Evolutionary conservation across 2,797 vertebrate species (phyloP), one percentile per base, ranked within the genome.

Genomic region (Clarias pachynema): DNA sequence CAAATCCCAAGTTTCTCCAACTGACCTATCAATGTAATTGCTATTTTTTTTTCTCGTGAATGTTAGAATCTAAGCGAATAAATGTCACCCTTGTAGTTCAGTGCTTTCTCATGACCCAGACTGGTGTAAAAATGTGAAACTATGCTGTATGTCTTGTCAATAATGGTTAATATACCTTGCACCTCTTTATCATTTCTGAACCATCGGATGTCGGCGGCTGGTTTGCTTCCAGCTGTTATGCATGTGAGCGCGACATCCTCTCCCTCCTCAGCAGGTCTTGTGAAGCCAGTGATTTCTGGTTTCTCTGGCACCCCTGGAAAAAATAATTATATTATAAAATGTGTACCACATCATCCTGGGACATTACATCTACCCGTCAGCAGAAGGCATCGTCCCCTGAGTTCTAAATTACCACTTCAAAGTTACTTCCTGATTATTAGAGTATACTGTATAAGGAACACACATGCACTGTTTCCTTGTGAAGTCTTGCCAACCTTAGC

Each of bases 121-220:
- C 79, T 56, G 59, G 15, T 85, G 34, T 74, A 56, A 66, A 53
- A 74, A 40, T 65, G 37, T 65, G 65, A 84, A 59, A 26, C 77
- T 29, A 65, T 6, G 7, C 24, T 20, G n/a, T 68, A n/a, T 59
- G n/a, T 49, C 66, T 62, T 9, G 44, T 81, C 62, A 53, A 44
- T 24, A 40, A 63, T 44, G 34, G 44, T 86, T 88, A 82, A 83
- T 79, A 77, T 85, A 99, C 98, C 98, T 97, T 97, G 97, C 89
- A 99, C 97, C 93, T 99, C 97, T 93, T 97, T 97, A 90, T 99
- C 97, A 0, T 98, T 98, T 91, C 97, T 96, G 94, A 97, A 99
- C 98, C 98, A 99, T 94, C 96, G 96, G 90, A 99, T 97, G 91
- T 96, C 95, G 56, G 98, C 98, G 57, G 98, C 97, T 86, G 98